Evolutionary conservation across 2,888 invertebrate species (phyloP), one percentile per base, ranked within the genome.

Genomic region (Netelia melanura): DNA sequence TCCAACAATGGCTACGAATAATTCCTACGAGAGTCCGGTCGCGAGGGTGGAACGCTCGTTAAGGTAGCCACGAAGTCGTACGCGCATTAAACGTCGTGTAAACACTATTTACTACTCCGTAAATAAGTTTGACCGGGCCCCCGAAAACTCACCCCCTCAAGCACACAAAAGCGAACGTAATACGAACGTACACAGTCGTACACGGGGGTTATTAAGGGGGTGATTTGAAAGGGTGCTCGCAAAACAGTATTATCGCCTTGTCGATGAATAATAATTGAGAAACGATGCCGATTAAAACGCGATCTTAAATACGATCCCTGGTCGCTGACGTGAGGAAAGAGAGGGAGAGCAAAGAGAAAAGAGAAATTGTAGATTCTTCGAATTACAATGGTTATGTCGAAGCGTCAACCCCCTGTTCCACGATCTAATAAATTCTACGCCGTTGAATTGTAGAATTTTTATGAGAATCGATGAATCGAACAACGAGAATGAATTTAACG

Each of bases 101-200:
- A 91, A 91, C 89, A 90, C 89, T 90, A 90, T 91, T 90, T 89
- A 91, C 88, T 89, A 87, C 90, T 87, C 88, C 82, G 86, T 89
- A 89, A 91, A 91, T 89, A 90, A 91, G 88, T 90, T 91, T 90
- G 89, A 71, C 82, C 87, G 81, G 65, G 58, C 65, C 43, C 43
- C 54, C 62, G 65, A 61, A 61, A 44, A 58, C 56, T 62, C 64
- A 58, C 25, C 21, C 44, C 10, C 23, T 38, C 38, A 6, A 38
- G 14, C 52, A 56, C 44, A 43, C 61, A 48, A 62, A 74, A 38
- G 75, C 62, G 38, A 38, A 38, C 38, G 38, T 38, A 38, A 43
- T 61, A 62, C 77, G 25, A 43, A 48, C 72, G 30, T 80, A 65
- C 56, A 17, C 52, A 64, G 64, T 65, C 43, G 52, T 72, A 56